Evolutionary conservation across 2,888 invertebrate species (phyloP).

Genomic region (Clistopyga incitator): DNA sequence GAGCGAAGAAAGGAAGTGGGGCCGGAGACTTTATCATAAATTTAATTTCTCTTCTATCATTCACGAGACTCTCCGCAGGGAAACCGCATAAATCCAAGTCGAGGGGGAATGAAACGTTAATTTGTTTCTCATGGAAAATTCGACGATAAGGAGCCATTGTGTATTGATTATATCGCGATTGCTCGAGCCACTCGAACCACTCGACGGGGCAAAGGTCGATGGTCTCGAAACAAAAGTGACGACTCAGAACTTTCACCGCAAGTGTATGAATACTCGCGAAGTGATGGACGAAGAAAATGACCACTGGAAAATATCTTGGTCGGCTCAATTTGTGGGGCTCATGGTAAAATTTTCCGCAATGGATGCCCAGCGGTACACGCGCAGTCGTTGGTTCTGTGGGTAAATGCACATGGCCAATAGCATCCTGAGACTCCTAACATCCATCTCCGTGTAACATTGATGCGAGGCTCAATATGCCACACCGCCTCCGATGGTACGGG

Average conservation of each 20-base stretch:
- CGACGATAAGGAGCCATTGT: neutral
- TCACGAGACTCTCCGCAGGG: neutral
- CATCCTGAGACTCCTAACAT: slow-evolving; percentile 29
- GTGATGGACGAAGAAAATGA: too few relatives aligned
- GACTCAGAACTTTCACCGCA: too few relatives aligned
- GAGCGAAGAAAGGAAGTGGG: neutral
- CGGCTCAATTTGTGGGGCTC: neutral
- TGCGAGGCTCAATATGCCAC: slow-evolving; percentile 61
- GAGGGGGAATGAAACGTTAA: neutral
- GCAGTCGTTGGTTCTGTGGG: neutral
- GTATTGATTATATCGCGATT: neutral
- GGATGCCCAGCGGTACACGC: neutral
- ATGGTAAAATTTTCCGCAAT: neutral
- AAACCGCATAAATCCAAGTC: neutral
- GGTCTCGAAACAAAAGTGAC: too few relatives aligned
- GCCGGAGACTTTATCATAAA: neutral
- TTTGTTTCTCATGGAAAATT: neutral
- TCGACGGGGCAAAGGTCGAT: too few relatives aligned
- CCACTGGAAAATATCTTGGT: neutral
- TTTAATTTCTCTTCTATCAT: slow-evolving; percentile 26
- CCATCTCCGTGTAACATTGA: slow-evolving; percentile 43
- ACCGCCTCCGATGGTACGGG: slow-evolving; percentile 51
- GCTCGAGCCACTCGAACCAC: neutral
- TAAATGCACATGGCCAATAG: slow-evolving; percentile 27
- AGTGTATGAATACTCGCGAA: too few relatives aligned